Conservation (phyloP, 2,888 invertebrate genomes). For the Pterostichus niger region DNA sequence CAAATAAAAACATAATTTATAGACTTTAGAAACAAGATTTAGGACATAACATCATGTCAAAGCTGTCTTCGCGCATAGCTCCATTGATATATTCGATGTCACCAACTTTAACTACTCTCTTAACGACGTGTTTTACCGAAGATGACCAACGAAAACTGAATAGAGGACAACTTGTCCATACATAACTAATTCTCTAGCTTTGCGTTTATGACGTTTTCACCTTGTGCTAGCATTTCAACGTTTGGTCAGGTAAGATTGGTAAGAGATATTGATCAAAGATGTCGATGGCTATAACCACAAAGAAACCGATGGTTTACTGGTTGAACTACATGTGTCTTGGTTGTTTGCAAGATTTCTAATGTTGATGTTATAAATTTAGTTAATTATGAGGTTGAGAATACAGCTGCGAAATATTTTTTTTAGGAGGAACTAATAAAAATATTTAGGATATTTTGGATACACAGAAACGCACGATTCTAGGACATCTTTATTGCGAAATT, state of each 20-base stretch:
- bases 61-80: neutral
- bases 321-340: slow-evolving; percentile 40
- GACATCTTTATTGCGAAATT: slow-evolving; percentile 27
- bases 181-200: slow-evolving; percentile 49
- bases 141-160: slow-evolving; percentile 31
- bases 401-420: slow-evolving; percentile 40
- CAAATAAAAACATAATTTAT: slow-evolving; percentile 49
- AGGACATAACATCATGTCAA: slow-evolving; percentile 5
- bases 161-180: slow-evolving; percentile 32
- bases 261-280: slow-evolving; percentile 51
- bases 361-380: slow-evolving; percentile 55
- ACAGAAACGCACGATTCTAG: neutral
- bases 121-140: slow-evolving; percentile 36
- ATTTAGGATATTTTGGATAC: neutral
- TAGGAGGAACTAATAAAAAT: slow-evolving; percentile 18
- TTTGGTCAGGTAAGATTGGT: slow-evolving; percentile 21
- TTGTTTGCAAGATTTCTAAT: slow-evolving; percentile 33
- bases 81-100: slow-evolving; percentile 35
- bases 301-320: slow-evolving; percentile 5
- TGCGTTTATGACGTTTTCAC: slow-evolving; percentile 45
- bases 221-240: neutral
- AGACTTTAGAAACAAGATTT: slow-evolving; percentile 17
- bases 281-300: slow-evolving; percentile 27
- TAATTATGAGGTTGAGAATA: slow-evolving; percentile 50
- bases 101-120: slow-evolving; percentile 35